A percentile compares a stretch with the other conserved stretches of the same genome.
These are phyloP conservation scores for Caenorhabditis uteleia DNA, from an alignment of 2,888 invertebrate genomes.

Conservation along the genomic window DNA sequence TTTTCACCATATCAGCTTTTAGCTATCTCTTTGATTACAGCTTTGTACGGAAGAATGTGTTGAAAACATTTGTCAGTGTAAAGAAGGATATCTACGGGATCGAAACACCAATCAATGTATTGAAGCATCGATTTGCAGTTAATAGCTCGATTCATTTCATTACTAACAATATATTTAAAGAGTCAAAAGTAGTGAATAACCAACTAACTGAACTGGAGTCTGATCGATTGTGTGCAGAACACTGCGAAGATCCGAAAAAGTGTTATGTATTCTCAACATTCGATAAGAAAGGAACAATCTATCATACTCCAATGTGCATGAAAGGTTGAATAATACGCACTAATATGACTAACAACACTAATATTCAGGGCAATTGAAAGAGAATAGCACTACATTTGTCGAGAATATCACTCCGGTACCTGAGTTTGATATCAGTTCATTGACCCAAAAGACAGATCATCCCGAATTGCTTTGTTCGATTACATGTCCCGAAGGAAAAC, in stretches of 20 bases:
- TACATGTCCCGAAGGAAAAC: constrained; percentile 8
- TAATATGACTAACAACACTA: no score
- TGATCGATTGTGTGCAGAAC: background rate
- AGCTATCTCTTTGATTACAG: no score
- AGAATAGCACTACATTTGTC: background rate
- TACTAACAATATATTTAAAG: background rate
- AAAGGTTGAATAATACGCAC: no score
- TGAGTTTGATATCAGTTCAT: background rate
- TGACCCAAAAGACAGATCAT: background rate
- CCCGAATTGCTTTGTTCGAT: constrained; percentile 2
- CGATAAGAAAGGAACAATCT: background rate
- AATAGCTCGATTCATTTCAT: constrained; percentile 8
- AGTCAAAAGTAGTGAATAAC: background rate
- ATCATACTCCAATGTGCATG: background rate
- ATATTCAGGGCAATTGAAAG: background rate
- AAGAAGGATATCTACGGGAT: constrained; percentile 13
- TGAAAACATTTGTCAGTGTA: constrained; percentile 27
- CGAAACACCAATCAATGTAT: constrained; percentile 9
- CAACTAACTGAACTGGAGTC: background rate
- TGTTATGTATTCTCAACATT: background rate
- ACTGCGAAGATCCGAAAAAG: background rate
- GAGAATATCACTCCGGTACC: background rate
- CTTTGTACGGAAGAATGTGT: constrained; percentile 10
- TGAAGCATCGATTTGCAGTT: background rate
- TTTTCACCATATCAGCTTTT: no score